These are phyloP conservation scores for Galeopsomyia nigrocyanea DNA, from an alignment of 2,888 invertebrate genomes.

Conservation along the genomic window DNA sequence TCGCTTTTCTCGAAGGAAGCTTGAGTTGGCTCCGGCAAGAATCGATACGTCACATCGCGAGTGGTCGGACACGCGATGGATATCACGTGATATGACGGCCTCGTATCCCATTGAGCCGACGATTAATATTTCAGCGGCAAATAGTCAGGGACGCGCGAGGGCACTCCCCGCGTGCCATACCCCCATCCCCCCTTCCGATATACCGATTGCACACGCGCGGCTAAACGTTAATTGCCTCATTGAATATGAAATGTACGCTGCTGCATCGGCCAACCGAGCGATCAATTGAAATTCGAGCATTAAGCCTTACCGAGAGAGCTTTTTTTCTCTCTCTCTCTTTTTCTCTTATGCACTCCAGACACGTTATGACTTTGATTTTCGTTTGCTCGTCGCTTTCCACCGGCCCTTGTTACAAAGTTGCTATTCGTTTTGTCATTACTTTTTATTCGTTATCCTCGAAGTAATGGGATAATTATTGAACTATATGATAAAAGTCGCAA, in stretches of 20 bases:
- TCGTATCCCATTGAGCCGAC: slow-evolving; percentile 55
- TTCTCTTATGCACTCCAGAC: too few relatives aligned
- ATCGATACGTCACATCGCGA: slow-evolving; percentile 51
- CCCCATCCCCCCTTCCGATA: slow-evolving; percentile 33
- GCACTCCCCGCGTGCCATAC: neutral
- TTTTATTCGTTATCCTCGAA: too few relatives aligned
- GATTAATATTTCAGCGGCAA: slow-evolving; percentile 66
- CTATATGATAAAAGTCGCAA: slow-evolving; percentile 6
- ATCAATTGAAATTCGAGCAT: slow-evolving; percentile 32
- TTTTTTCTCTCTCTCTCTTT: too few relatives aligned
- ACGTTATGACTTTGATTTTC: too few relatives aligned
- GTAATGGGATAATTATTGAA: too few relatives aligned
- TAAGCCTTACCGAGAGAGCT: neutral
- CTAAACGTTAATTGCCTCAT: slow-evolving; percentile 66
- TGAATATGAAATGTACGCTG: slow-evolving; percentile 62
- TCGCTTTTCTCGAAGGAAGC: neutral
- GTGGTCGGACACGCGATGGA: slow-evolving; percentile 58
- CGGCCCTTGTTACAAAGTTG: too few relatives aligned
- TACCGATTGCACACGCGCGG: slow-evolving; percentile 15
- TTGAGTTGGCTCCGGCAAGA: slow-evolving; percentile 41
- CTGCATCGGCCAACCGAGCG: slow-evolving; percentile 13
- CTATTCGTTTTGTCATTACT: too few relatives aligned
- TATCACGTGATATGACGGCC: slow-evolving; percentile 56
- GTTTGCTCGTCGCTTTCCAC: too few relatives aligned
- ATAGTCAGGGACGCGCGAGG: slow-evolving; percentile 51